These are phyloP conservation scores for Cremastobaeus sp. DNA, from an alignment of 2,888 invertebrate genomes.

Conservation along the genomic window DNA sequence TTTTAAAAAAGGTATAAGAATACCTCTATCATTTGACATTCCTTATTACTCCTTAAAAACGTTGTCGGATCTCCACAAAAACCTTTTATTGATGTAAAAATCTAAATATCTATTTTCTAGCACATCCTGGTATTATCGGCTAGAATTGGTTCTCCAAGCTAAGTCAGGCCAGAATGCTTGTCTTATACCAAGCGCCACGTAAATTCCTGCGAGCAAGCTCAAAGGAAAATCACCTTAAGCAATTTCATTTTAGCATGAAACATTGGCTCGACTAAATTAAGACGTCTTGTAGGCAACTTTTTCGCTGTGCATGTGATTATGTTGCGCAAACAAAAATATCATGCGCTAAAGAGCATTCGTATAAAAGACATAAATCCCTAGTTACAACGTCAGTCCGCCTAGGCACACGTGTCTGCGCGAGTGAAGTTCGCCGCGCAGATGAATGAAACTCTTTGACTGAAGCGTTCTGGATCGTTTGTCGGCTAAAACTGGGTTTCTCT, in stretches of 20 bases:
- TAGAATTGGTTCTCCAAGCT: no score
- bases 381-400: slow-evolving; percentile 66
- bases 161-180: no score
- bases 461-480: slow-evolving; percentile 62
- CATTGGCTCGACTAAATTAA: slow-evolving; percentile 48
- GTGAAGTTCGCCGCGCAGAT: slow-evolving; percentile 72
- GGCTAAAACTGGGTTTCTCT: slow-evolving; percentile 57
- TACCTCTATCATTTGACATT: no score
- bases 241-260: slow-evolving; percentile 33
- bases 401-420: slow-evolving; percentile 71
- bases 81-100: no score
- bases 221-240: slow-evolving; percentile 16
- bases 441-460: slow-evolving; percentile 61
- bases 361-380: slow-evolving; percentile 73
- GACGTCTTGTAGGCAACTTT: slow-evolving; percentile 44
- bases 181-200: no score
- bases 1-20: no score
- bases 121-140: no score
- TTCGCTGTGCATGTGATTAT: slow-evolving; percentile 42
- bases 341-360: slow-evolving; percentile 65
- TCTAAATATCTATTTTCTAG: no score
- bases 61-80: no score
- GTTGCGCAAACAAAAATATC: slow-evolving; percentile 49
- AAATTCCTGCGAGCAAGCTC: no score
- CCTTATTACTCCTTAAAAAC: no score